These are phyloP conservation scores for Phasianus colchicus DNA, from an alignment of 2,113 vertebrate genomes.

Conservation along the genomic window DNA sequence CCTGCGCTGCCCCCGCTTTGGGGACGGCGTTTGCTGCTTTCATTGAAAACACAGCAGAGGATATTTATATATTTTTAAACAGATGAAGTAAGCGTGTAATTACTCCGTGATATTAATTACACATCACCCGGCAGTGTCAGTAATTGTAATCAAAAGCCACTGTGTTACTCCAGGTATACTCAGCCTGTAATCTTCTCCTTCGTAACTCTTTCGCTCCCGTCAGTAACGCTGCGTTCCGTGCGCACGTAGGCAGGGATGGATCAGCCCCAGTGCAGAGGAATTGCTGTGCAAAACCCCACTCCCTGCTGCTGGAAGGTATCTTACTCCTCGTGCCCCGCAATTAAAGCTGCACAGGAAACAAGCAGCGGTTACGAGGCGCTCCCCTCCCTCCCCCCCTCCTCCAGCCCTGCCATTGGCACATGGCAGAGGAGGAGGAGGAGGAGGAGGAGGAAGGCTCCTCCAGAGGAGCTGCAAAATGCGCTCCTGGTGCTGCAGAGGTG, in stretches of 20 bases:
- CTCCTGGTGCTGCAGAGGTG: neutral
- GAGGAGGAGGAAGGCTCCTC: neutral
- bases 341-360: neutral
- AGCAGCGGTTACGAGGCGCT: neutral
- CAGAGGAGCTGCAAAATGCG: neutral
- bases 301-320: neutral
- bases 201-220: neutral
- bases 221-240: neutral
- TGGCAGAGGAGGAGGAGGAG: neutral
- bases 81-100: conserved; percentile 45
- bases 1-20: neutral
- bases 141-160: conserved; percentile 46
- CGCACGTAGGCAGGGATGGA: neutral
- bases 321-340: neutral
- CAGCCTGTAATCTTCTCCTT: neutral
- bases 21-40: conserved; percentile 18
- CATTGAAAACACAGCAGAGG: conserved; percentile 14
- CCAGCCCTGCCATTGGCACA: neutral
- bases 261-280: neutral
- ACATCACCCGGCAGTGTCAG: conserved; percentile 15
- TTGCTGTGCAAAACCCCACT: neutral
- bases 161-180: conserved; percentile 42
- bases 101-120: conserved; percentile 44
- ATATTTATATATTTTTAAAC: conserved; percentile 18
- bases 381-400: neutral